These are phyloP conservation scores for Lacerta bilineata DNA, from an alignment of 2,797 vertebrate species.

Conservation along the genomic window DNA sequence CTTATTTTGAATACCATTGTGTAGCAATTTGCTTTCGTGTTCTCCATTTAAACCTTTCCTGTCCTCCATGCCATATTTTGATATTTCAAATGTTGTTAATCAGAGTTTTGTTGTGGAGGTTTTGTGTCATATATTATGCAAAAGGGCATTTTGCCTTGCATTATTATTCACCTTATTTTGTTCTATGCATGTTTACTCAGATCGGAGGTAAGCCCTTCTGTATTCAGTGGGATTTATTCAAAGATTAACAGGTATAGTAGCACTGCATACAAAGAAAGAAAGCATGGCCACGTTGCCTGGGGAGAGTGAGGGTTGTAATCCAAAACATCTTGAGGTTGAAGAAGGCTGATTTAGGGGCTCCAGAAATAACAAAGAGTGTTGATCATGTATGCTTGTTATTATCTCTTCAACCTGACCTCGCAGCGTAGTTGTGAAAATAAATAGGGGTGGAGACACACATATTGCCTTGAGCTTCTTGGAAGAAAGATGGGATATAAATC, in stretches of 20 bases:
- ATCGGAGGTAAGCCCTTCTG: background rate
- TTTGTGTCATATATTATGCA: background rate
- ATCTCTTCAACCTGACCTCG: too few relatives aligned
- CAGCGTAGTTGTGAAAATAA: background rate
- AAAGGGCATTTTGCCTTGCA: background rate
- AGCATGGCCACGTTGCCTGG: background rate
- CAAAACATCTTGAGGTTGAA: background rate
- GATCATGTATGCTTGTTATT: background rate
- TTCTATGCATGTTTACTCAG: background rate
- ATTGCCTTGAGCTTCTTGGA: too few relatives aligned
- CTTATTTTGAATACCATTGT: constrained; percentile 43
- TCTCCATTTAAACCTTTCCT: background rate
- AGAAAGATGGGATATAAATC: too few relatives aligned
- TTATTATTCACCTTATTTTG: background rate
- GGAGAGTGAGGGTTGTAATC: background rate
- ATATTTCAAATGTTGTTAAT: background rate
- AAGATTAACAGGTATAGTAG: background rate
- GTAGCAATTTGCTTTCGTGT: constrained; percentile 33
- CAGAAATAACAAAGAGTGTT: background rate
- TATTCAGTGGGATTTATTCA: background rate
- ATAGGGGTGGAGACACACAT: too few relatives aligned
- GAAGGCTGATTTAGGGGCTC: background rate
- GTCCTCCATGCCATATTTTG: background rate
- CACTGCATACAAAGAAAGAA: background rate
- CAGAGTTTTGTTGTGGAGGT: background rate